Percentiles rank a stretch among this genome's conserved stretches.
These are phyloP conservation scores for Exocentrus adspersus DNA, from an alignment of 2,888 invertebrate species.

Conservation along the genomic window DNA sequence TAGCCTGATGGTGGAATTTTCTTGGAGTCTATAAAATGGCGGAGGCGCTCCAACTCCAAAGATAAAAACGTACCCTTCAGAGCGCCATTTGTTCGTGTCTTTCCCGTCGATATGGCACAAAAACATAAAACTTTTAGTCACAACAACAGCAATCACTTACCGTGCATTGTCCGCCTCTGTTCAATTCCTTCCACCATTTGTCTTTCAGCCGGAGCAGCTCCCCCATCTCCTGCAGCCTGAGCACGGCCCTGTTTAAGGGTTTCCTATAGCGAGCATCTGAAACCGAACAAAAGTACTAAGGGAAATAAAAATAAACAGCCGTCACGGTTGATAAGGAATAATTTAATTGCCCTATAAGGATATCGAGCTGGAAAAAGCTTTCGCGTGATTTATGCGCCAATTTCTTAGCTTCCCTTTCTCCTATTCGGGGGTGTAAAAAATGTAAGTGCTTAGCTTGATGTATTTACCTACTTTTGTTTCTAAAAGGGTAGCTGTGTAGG, in stretches of 20 bases:
- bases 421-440: neutral
- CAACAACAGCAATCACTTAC: conserved; percentile 54
- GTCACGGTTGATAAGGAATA: too few species aligned
- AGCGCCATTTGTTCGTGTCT: too few species aligned
- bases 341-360: too few species aligned
- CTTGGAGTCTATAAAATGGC: too few species aligned
- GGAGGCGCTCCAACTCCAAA: too few species aligned
- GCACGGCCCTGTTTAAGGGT: conserved; percentile 85
- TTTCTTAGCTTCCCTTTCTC: neutral
- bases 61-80: too few species aligned
- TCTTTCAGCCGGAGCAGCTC: conserved; percentile 82
- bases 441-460: neutral
- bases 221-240: conserved; percentile 91
- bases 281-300: too few species aligned
- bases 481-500: neutral
- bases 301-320: too few species aligned
- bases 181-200: conserved; percentile 88
- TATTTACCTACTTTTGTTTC: neutral
- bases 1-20: too few species aligned
- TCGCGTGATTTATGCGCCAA: neutral
- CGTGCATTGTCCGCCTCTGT: conserved; percentile 70
- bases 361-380: too few species aligned
- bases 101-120: too few species aligned
- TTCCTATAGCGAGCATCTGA: conserved; percentile 81
- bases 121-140: too few species aligned